phyloP scores from a whole-genome alignment of 2,888 invertebrate species.

The Oxytorus armatus region DNA sequence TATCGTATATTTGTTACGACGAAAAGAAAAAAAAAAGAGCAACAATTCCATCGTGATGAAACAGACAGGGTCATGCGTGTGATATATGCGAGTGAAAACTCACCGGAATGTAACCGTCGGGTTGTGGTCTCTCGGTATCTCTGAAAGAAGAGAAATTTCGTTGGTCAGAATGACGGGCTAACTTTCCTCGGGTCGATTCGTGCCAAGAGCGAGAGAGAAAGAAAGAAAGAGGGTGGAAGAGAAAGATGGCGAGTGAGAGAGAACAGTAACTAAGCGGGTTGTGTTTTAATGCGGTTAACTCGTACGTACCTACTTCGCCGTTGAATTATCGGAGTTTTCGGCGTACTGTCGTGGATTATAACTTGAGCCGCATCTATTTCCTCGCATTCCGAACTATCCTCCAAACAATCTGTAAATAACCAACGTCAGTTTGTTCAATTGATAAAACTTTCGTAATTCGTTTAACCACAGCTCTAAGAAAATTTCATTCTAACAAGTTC shows the following conservation, averaged over 20 bases:
- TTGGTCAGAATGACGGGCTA: constrained; percentile 73
- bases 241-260: constrained; percentile 15
- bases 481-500: constrained; percentile 7
- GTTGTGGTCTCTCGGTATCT: constrained; percentile 81
- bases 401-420: constrained; percentile 71
- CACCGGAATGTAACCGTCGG: constrained; percentile 84
- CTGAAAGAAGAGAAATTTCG: constrained; percentile 76
- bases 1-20: background rate
- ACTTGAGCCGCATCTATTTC: constrained; percentile 92
- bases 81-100: constrained; percentile 72
- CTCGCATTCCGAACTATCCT: constrained; percentile 85
- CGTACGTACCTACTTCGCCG: constrained; percentile 81
- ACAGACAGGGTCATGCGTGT: constrained; percentile 3
- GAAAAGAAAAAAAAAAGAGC: background rate
- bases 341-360: constrained; percentile 91
- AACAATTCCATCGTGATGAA: constrained; percentile 14
- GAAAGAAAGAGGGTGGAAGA: constrained; percentile 11
- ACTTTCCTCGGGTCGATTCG: constrained; percentile 61
- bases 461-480: too few species aligned
- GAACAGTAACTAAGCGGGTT: constrained; percentile 32
- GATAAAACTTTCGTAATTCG: constrained; percentile 19
- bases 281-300: constrained; percentile 61
- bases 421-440: constrained; percentile 45
- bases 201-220: constrained; percentile 17
- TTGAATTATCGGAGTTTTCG: constrained; percentile 89